These are phyloP conservation scores for Drosophila rufa DNA, from an alignment of 1,140 invertebrate species.

Conservation along the genomic window DNA sequence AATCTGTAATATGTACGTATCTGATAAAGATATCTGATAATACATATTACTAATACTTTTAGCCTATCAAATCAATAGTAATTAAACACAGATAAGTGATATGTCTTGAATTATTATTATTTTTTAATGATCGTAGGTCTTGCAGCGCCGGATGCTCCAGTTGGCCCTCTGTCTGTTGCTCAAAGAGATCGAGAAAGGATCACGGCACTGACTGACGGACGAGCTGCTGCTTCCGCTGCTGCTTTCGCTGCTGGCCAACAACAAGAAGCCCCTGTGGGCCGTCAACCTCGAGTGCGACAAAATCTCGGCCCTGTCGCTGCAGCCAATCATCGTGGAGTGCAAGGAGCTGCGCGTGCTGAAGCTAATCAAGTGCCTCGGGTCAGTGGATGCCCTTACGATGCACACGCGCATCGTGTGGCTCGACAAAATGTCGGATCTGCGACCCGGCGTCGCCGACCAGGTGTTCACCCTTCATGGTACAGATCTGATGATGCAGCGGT, in stretches of 20 bases:
- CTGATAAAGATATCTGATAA: too few relatives aligned
- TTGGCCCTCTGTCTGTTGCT: conserved; percentile 86
- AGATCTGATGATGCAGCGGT: too few relatives aligned
- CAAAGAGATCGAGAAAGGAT: conserved; percentile 83
- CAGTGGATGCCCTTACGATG: conserved; percentile 87
- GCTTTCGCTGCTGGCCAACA: conserved; percentile 69
- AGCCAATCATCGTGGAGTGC: conserved; percentile 87
- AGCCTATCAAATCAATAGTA: too few relatives aligned
- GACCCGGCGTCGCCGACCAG: too few relatives aligned
- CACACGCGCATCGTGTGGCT: too few relatives aligned
- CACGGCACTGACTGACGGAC: conserved; percentile 85
- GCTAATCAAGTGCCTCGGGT: conserved; percentile 86
- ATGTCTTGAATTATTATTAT: too few relatives aligned
- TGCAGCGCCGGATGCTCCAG: conserved; percentile 31
- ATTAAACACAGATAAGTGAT: too few relatives aligned
- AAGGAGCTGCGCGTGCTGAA: conserved; percentile 86
- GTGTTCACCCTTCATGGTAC: too few relatives aligned
- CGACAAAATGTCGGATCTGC: too few relatives aligned
- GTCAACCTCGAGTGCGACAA: conserved; percentile 87
- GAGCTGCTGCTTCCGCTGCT: conserved; percentile 85
- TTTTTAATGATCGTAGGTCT: too few relatives aligned
- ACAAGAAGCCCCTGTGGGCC: conserved; percentile 83
- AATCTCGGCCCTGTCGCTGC: conserved; percentile 86
- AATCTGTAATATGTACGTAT: too few relatives aligned
- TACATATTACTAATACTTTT: too few relatives aligned